phyloP scores from a whole-genome alignment of 2,888 invertebrate genomes.

The Dicycla oo region DNA sequence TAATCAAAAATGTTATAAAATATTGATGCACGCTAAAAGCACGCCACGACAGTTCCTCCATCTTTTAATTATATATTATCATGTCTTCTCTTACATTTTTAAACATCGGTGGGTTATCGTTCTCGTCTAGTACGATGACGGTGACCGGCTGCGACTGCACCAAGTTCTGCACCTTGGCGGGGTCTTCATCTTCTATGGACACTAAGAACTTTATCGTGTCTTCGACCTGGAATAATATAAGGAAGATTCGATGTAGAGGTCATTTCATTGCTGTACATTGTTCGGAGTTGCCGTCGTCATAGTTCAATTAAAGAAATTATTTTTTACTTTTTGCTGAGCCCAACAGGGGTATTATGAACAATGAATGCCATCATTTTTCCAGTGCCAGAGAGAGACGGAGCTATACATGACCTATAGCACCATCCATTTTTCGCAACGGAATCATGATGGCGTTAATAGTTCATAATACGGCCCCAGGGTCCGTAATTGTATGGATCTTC shows the following conservation, averaged over 20 bases:
- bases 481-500: too few species aligned
- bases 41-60: neutral
- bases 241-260: too few species aligned
- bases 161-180: constrained; percentile 92
- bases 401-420: too few species aligned
- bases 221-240: constrained; percentile 91
- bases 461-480: too few species aligned
- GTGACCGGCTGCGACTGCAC: constrained; percentile 93
- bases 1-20: too few species aligned
- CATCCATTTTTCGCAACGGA: too few species aligned
- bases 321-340: neutral
- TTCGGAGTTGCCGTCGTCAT: neutral
- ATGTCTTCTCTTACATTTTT: constrained; percentile 90
- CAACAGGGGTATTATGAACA: too few species aligned
- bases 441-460: too few species aligned
- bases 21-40: too few species aligned
- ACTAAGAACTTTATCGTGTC: constrained; percentile 95
- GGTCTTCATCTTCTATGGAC: constrained; percentile 94
- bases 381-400: too few species aligned
- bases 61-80: too few species aligned
- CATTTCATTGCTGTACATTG: neutral
- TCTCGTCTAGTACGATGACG: constrained; percentile 96
- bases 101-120: constrained; percentile 96
- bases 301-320: neutral
- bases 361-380: too few species aligned